Base-by-base conservation (phyloP, 2,888 invertebrate genomes). In the Trachelus tabidus region DNA sequence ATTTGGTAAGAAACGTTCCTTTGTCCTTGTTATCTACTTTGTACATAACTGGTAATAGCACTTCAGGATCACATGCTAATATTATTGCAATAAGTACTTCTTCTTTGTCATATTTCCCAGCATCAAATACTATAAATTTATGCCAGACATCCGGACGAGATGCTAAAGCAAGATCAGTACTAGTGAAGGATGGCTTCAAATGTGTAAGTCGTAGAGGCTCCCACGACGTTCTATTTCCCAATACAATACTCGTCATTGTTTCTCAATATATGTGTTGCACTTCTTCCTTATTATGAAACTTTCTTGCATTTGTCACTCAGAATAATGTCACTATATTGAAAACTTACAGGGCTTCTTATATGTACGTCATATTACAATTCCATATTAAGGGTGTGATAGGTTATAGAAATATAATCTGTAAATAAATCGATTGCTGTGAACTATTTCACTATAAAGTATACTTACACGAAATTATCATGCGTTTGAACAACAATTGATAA, bases 91-190 rank as follows among this genome's bases (percentile, higher is more conserved):
- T 87, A 11, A 91, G 76, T 31, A 91, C 73, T 15, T 82, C 75
- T 9, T 77, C 77, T 77, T 87, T 86, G 3, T 85, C 84, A 12
- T 83, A 82, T 6, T 82, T 79, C n/a, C 80, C 84, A 6, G 85
- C 80, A 30, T 88, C 83, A 31, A 83, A 90, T 31, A 91, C 74
- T 74, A 91, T 89, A 35, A 91, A 91, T 80, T 91, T 91, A 76
- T 91, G 91, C 88, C 90, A 90, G 1, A 90, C 80, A 79, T 91
- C 89, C 71, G 87, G 86, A 30, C 89, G 81, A 9, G 86, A 81
- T 11, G 89, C 87, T n/a, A 91, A 78, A 11, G 81, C 76, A 1
- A 85, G 78, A 76, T 89, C 90, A 31, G 85, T 79, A 2, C 74
- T 77, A 11, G 79, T 84, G 31, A 90, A 88, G 1, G 81, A 81